Evolutionary conservation across 2,797 vertebrate genomes (phyloP).

Genomic region (Melopsittacus undulatus): DNA sequence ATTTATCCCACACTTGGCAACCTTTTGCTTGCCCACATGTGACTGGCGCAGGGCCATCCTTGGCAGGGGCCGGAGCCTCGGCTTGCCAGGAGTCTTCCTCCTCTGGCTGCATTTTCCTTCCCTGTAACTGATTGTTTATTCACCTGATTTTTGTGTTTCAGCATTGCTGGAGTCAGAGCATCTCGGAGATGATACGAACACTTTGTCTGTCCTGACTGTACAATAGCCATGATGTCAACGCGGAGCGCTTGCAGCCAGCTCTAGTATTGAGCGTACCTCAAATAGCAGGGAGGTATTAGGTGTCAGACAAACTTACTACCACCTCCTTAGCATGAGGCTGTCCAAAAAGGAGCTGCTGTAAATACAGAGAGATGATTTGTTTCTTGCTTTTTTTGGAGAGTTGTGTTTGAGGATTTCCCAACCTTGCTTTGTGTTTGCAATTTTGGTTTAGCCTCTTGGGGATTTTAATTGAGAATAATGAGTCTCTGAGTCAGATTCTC

Average conservation of each 20-base stretch:
- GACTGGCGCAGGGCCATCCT: slow-evolving; percentile 71
- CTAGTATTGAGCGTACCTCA: fast-evolving
- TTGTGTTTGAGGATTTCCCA: background rate
- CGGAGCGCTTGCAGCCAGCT: background rate
- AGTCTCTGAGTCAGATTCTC: background rate
- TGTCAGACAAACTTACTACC: background rate
- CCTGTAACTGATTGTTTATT: slow-evolving; percentile 60
- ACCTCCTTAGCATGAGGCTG: background rate
- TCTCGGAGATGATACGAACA: slow-evolving; percentile 23
- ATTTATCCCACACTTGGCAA: slow-evolving; percentile 69
- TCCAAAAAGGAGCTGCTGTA: background rate
- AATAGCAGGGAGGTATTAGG: background rate
- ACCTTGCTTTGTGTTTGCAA: background rate
- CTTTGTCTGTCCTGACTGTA: background rate
- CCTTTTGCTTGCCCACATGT: slow-evolving; percentile 62
- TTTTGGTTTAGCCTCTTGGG: background rate
- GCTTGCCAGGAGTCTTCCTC: slow-evolving; percentile 83
- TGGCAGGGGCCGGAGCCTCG: slow-evolving; percentile 19
- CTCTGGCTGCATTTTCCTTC: slow-evolving; percentile 44
- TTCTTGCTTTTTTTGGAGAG: background rate
- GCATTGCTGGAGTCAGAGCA: slow-evolving; percentile 8
- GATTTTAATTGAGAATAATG: background rate
- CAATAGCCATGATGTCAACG: background rate
- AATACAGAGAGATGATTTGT: background rate
- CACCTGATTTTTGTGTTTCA: slow-evolving; percentile 62